Evolutionary conservation across 2,113 vertebrate genomes (phyloP), one percentile per base, ranked within the genome.

Genomic region (Himantopus leucocephalus): DNA sequence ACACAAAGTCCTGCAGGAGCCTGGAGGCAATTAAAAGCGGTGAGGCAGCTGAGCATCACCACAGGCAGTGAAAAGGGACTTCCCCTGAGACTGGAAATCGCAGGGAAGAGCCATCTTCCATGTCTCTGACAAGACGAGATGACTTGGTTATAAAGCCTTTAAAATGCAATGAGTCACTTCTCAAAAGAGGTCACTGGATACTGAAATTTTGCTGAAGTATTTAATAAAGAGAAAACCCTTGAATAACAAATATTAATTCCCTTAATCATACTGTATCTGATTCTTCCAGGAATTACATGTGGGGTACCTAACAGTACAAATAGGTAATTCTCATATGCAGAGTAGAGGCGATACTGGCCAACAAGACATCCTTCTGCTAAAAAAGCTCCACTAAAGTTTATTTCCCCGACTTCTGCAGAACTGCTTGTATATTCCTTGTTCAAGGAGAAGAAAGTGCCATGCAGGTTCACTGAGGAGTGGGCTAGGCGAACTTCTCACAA

Each of bases 81-180:
- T 96, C 88, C 85, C 88, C 43, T 5, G 77, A 75, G 92, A 92
- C 74, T 56, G 76, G 50, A 94, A 97, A 72, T 86, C 3, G 2
- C 77, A 89, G 79, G 72, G 74, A 93, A 77, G 55, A 82, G 34
- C 4, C 18, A 93, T 93, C 94, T 73, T 45, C 85, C 85, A 22
- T 76, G 62, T 47, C 56, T 75, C 94, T 78, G 76, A 94, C 92
- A 89, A 86, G 83, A 75, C 86, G 74, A 73, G 62, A 92, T 78
- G 70, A 60, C 80, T 84, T 90, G 72, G 85, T 81, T 92, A 78
- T 43, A 91, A 80, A 94, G 52, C 64, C 73, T 89, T 93, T 94
- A 95, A 95, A 94, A 94, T 70, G 73, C 81, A 91, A 56, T 79
- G 88, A 89, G 64, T 86, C 92, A 94, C 70, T 86, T 91, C 86